Evolutionary conservation across 1,140 invertebrate genomes (phyloP).

Genomic region (Tetramorium alpestre): DNA sequence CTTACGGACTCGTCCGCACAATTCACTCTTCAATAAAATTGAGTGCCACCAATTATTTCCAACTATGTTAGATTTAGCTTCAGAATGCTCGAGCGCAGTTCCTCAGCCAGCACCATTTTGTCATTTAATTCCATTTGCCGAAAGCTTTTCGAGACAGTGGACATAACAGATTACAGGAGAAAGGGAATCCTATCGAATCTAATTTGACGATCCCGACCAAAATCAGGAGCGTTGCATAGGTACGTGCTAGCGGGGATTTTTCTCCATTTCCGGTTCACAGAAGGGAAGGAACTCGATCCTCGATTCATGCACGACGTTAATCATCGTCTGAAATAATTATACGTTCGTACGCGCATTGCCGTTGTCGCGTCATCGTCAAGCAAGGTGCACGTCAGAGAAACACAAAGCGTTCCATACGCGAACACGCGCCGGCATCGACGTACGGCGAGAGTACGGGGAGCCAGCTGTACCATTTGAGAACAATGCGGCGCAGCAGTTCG

Average conservation of each 20-base stretch:
- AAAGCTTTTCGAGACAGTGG: constrained; percentile 38
- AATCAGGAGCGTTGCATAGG: not conserved
- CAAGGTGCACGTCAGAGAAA: constrained; percentile 6
- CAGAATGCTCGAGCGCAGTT: not conserved
- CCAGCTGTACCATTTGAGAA: constrained; percentile 69
- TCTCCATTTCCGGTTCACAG: not conserved
- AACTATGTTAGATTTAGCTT: constrained; percentile 51
- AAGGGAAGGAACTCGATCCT: not conserved
- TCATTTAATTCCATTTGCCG: constrained; percentile 44
- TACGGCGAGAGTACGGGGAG: constrained; percentile 56
- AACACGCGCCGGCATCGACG: constrained; percentile 59
- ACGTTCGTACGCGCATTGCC: not conserved
- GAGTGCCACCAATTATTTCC: constrained; percentile 64
- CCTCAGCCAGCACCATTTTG: constrained; percentile 7
- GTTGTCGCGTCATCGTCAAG: constrained; percentile 52
- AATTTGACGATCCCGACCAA: constrained; percentile 27
- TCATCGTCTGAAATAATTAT: constrained; percentile 36
- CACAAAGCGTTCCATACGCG: constrained; percentile 64
- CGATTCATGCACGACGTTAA: constrained; percentile 4
- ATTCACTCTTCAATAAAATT: constrained; percentile 66
- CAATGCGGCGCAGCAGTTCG: constrained; percentile 69
- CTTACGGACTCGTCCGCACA: constrained; percentile 55
- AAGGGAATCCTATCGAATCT: not conserved
- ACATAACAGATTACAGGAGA: constrained; percentile 13
- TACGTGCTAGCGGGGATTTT: not conserved